A percentile compares a stretch with the other conserved stretches of the same genome.
Conservation (phyloP, 2,888 invertebrate genomes). For the Sarcophaga caerulescens region DNA sequence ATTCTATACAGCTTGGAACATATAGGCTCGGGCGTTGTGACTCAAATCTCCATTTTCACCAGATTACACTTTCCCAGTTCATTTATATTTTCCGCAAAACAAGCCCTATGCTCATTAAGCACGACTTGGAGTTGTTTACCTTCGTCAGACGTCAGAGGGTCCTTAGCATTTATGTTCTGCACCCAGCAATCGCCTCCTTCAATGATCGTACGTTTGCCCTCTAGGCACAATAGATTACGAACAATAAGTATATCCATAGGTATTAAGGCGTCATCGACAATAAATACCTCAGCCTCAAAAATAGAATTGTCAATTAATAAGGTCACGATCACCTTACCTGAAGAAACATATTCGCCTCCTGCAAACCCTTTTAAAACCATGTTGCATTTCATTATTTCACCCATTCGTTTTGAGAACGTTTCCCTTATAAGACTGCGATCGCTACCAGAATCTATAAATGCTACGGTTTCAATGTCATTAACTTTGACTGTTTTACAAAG, state of each 20-base stretch:
- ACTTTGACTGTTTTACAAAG: neutral
- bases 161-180: neutral
- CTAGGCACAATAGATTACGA: conserved; percentile 18
- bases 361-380: conserved; percentile 17
- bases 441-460: no score
- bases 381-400: neutral
- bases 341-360: conserved; percentile 36
- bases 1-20: conserved; percentile 55
- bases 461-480: no score
- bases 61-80: conserved; percentile 50
- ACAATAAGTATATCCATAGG: neutral
- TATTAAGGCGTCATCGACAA: neutral
- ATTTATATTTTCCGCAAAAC: conserved; percentile 29
- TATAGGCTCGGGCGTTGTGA: conserved; percentile 30
- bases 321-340: conserved; percentile 36
- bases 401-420: conserved; percentile 5
- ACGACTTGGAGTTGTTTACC: conserved; percentile 18
- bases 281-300: neutral
- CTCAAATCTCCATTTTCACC: conserved; percentile 49
- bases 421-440: conserved; percentile 4
- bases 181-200: conserved; percentile 47
- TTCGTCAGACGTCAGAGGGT: conserved; percentile 8
- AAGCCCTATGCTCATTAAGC: conserved; percentile 1
- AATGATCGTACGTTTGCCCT: conserved; percentile 23
- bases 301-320: conserved; percentile 42